phyloP scores from a whole-genome alignment of 2,797 vertebrate species.

The Hoplostethus atlanticus region DNA sequence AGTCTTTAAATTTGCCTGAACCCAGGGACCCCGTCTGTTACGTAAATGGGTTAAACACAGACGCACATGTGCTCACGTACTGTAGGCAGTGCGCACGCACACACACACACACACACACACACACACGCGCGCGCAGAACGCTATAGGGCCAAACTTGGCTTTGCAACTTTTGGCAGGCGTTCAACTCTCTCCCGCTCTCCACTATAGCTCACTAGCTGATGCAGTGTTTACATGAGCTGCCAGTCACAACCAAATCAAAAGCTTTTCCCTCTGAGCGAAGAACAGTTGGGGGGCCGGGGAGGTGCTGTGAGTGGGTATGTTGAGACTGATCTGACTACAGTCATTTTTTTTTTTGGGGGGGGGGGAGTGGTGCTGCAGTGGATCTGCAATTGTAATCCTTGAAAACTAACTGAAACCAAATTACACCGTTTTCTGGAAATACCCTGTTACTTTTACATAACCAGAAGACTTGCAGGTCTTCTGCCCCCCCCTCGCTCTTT shows the following conservation, averaged over 20 bases:
- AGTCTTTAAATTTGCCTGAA: conserved; percentile 80
- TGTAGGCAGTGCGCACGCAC: conserved; percentile 60
- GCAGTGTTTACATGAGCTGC: conserved; percentile 83
- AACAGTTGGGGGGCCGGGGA: conserved; percentile 74
- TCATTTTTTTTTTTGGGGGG: conserved; percentile 37
- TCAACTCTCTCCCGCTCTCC: conserved; percentile 76
- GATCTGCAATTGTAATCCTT: no score
- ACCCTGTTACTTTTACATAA: no score
- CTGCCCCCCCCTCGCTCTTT: not conserved
- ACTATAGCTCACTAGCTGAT: conserved; percentile 77
- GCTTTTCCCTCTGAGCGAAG: conserved; percentile 68
- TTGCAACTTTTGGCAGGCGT: conserved; percentile 78
- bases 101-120: conserved; percentile 41
- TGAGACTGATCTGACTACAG: conserved; percentile 60
- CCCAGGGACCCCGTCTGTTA: conserved; percentile 75
- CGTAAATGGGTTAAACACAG: conserved; percentile 80
- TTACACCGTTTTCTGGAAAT: no score
- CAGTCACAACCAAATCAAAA: conserved; percentile 83
- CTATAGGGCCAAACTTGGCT: conserved; percentile 79
- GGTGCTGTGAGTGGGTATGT: conserved; percentile 61
- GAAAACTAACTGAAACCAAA: no score
- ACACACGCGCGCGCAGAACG: conserved; percentile 48
- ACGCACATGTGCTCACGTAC: conserved; percentile 73
- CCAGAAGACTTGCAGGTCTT: no score
- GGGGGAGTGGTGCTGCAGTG: not conserved